phyloP scores from a whole-genome alignment of 2,797 vertebrate species.

The Sylvia borin region DNA sequence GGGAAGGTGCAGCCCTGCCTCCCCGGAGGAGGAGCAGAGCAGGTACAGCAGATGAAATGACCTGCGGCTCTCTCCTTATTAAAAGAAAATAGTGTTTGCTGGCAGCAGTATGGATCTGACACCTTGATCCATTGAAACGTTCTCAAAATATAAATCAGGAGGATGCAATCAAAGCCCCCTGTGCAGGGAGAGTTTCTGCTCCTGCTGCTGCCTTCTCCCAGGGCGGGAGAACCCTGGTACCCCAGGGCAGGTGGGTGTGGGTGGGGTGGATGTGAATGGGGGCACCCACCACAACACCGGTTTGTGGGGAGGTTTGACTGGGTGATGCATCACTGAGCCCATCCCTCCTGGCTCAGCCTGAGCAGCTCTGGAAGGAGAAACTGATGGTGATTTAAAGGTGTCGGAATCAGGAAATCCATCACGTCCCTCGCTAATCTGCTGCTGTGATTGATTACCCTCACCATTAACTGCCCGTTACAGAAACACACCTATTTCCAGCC shows the following conservation, averaged over 20 bases:
- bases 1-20: not conserved
- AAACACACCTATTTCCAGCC: not conserved
- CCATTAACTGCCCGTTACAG: not conserved
- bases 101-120: not conserved
- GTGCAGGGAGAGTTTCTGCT: not conserved
- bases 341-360: not conserved
- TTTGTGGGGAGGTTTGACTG: not conserved
- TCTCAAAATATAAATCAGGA: not conserved
- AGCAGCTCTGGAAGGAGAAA: constrained; percentile 10
- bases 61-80: not conserved
- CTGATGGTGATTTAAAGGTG: constrained; percentile 19
- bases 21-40: not conserved
- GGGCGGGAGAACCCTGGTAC: rapidly evolving
- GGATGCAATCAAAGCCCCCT: rapidly evolving
- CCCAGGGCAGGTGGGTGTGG: rapidly evolving
- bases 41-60: not conserved
- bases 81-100: constrained; percentile 16
- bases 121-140: not conserved
- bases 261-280: rapidly evolving
- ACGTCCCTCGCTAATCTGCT: not conserved
- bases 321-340: not conserved
- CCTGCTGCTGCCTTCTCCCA: not conserved
- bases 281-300: rapidly evolving
- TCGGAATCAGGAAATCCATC: constrained; percentile 7
- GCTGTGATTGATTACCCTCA: constrained; percentile 20